Percentiles rank a stretch among this genome's conserved stretches.
Conservation (phyloP, 2,113 vertebrate species). For the Bambusicola thoracicus region DNA sequence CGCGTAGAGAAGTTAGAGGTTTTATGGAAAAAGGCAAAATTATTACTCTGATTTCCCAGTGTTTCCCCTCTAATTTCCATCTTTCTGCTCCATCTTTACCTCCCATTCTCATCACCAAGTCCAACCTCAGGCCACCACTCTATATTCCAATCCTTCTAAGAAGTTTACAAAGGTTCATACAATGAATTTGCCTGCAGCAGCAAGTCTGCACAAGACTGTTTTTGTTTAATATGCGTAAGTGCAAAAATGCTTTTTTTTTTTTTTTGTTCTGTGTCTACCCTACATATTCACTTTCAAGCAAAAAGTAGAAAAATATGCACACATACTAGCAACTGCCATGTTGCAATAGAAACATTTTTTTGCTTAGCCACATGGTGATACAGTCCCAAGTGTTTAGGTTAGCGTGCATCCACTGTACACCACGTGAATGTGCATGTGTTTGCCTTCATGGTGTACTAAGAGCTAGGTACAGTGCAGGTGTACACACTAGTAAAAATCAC, state of each 20-base stretch:
- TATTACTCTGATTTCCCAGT: not conserved
- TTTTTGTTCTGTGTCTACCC: not conserved
- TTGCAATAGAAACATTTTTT: not conserved
- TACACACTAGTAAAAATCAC: not conserved
- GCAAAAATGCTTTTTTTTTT: not conserved
- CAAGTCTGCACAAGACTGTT: not conserved
- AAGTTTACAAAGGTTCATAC: not conserved
- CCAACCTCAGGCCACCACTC: not conserved
- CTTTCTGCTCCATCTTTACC: not conserved
- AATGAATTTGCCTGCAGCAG: not conserved
- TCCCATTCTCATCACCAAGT: not conserved
- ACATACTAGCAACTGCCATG: rapidly evolving
- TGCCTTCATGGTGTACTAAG: not conserved
- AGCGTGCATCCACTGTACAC: not conserved
- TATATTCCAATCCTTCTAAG: not conserved
- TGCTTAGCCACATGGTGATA: not conserved
- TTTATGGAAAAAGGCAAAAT: not conserved
- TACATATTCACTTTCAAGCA: not conserved
- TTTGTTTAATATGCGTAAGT: not conserved
- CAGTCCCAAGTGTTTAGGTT: not conserved
- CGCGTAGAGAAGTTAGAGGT: not conserved
- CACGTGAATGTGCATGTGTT: not conserved
- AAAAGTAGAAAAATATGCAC: not conserved
- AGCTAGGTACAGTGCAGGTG: not conserved
- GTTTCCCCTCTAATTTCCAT: not conserved